phyloP scores from a whole-genome alignment of 2,888 invertebrate genomes.

The Spodoptera littoralis region DNA sequence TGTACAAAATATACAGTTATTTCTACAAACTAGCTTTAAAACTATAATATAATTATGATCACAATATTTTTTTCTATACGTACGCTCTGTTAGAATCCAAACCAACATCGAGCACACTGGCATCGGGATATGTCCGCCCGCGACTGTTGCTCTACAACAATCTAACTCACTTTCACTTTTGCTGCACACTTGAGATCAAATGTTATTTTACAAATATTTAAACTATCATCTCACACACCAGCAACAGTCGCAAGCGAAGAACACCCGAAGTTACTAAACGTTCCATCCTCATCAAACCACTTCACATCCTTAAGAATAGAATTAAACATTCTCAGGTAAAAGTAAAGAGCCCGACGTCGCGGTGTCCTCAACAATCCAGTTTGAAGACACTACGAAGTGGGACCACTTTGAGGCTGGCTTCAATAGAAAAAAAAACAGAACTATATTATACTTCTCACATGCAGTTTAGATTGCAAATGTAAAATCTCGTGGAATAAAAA shows the following conservation, averaged over 20 bases:
- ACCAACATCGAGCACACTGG: constrained; percentile 67
- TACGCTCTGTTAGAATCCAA: constrained; percentile 78
- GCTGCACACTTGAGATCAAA: constrained; percentile 89
- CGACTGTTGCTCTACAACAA: constrained; percentile 77
- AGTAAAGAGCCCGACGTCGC: constrained; percentile 51
- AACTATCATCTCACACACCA: constrained; percentile 85
- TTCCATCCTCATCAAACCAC: constrained; percentile 64
- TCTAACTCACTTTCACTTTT: constrained; percentile 83
- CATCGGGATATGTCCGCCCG: constrained; percentile 67
- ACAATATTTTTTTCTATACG: constrained; percentile 87
- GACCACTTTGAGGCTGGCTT: constrained; percentile 48
- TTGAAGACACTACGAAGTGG: constrained; percentile 60
- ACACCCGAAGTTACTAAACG: constrained; percentile 57
- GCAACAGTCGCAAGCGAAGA: constrained; percentile 75
- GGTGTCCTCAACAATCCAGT: constrained; percentile 53
- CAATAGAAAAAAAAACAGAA: constrained; percentile 71
- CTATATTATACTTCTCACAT: constrained; percentile 81
- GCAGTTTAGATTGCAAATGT: constrained; percentile 48
- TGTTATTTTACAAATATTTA: constrained; percentile 86
- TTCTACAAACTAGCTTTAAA: constrained; percentile 84
- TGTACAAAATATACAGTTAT: constrained; percentile 89
- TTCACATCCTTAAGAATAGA: constrained; percentile 53
- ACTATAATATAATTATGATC: constrained; percentile 88
- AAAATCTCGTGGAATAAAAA: constrained; percentile 22
- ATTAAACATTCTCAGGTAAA: constrained; percentile 38